Evolutionary conservation across 2,797 vertebrate genomes (phyloP), one percentile per base, ranked within the genome.

Genomic region (Sebastes elongatus): DNA sequence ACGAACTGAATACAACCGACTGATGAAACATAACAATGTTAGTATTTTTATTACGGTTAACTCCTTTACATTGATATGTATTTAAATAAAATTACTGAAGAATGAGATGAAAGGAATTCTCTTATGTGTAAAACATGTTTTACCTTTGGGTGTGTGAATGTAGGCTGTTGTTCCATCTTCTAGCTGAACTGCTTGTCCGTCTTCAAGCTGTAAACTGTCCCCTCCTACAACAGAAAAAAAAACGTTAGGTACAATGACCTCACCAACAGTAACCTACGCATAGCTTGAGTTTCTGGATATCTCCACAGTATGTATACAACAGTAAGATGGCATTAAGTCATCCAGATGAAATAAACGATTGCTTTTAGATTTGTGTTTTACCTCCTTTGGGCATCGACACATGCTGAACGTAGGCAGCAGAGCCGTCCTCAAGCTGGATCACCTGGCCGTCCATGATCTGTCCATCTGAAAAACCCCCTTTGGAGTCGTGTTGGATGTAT

Each of bases 401-500:
- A 74, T 99, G 98, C 84, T 99, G 98, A 74, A 99, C 98, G 42
- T 99, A 99, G 35, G 98, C 98, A 83, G 98, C 97, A 67, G 98
- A 99, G 74, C 98, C 98, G 64, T 99, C 98, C 91, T 99, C 98
- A 86, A 99, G 91, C 85, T 99, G 99, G 94, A 99, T 99, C 80
- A 99, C 97, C 93, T 99, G 98, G 18, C 98, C 99, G 71, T 99
- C 98, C 96, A 99, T 98, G 86, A 99, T 95, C 93, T 99, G 98
- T 52, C 97, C 97, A 80, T 99, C 98, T 94, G 95, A 93, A 76
- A 96, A 92, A 27, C 94, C 89, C 20, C 91, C 80, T 96, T 99
- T 99, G 86, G 97, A 96, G 67, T 97, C 99, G 73, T 99, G 98
- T 52, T 99, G 99, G 91, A 99, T 99, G 74, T 99, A 99, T 16